Base-by-base conservation (phyloP, 2,797 vertebrate genomes). In the Taeniopygia guttata region DNA sequence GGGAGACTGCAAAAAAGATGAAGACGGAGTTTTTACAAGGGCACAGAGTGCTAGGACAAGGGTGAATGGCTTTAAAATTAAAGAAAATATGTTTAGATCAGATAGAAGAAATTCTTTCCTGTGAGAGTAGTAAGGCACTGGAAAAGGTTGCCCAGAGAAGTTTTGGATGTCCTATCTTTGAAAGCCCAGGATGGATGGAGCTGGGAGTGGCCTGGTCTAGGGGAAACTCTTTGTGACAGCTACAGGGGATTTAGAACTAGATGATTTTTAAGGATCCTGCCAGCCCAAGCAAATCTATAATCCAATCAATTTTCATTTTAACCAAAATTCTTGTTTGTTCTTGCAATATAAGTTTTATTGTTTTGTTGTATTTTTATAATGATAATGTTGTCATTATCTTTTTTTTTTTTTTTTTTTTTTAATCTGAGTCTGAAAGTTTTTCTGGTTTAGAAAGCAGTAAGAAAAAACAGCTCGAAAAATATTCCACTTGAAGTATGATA, bases 381-480 rank as follows among this genome's bases (percentile, higher is more conserved):
- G 11, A 1, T 59, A 70, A 58, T 10, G 3, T 27, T 29, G 4
- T 52, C 2, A 43, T 68, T 79, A 34, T 25, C 79, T 70, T 59
- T 58, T 38, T 9, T 38, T 38, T 38, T 38, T 38, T n/a, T n/a
- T n/a, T 9, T 52, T 7, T 56, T 73, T 62, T 45, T 14, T 56
- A 60, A 36, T 52, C 10, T 30, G 15, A 48, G 3, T 60, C 14
- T 89, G 11, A 52, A 73, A 27, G 1, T 19, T 84, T 55, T 83
- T 32, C n/a, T 68, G 4, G 3, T 64, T 76, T 77, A 69, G 21
- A 4, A 84, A 87, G 6, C 4, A 51, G 20, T 21, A 56, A 60
- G 2, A 60, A 59, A 52, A 62, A 49, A 0, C 16, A 51, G 2
- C 10, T 49, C 0, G 0, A 42, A 49, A 45, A 2, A 21, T 40